Evolutionary conservation across 53 echinoderm and acorn worm genomes (phyloP), one percentile per base, ranked within the genome.

Genomic region (Actinopyga echinites): DNA sequence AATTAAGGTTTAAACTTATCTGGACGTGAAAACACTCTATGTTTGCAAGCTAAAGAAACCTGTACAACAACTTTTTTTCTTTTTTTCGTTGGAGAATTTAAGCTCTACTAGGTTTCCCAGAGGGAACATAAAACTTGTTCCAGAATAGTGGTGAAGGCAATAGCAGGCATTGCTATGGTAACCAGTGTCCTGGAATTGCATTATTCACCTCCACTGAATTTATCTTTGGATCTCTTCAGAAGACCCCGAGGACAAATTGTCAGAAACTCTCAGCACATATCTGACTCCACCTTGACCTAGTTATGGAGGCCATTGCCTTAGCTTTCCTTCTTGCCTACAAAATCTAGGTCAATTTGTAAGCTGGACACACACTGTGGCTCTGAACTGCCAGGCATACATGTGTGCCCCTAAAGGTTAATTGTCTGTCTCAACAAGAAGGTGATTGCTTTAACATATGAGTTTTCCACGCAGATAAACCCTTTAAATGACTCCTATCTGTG

Each of bases 331-430:
- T 71, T 12, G 22, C 24, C 71, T 9, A 49, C 37, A 71, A 71
- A 71, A 71, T 71, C 71, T 71, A 71, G 71, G 71, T 71, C 71
- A 71, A 71, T 71, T 71, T 44, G 24, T 21, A 71, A 71, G 42
- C 25, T 25, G 71, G 71, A 71, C 44, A 71, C 43, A 71, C 71
- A 71, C 71, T 71, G 44, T 36, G 68, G 68, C 68, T 36, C 20
- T 68, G 68, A 68, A 68, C 68, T 68, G 68, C 34, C 68, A 68
- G 35, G 21, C 68, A 34, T 68, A 68, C 68, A 68, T 38, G 38
- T 68, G 68, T 68, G 68, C 68, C 68, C 68, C 68, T 68, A 68
- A 68, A 68, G 68, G 68, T 68, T 68, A 68, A 68, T 68, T 68
- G 68, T 68, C 68, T 68, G 68, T 68, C 68, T 68, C 68, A 68